phyloP scores from a whole-genome alignment of 2,888 invertebrate species.

The Oscheius onirici region DNA sequence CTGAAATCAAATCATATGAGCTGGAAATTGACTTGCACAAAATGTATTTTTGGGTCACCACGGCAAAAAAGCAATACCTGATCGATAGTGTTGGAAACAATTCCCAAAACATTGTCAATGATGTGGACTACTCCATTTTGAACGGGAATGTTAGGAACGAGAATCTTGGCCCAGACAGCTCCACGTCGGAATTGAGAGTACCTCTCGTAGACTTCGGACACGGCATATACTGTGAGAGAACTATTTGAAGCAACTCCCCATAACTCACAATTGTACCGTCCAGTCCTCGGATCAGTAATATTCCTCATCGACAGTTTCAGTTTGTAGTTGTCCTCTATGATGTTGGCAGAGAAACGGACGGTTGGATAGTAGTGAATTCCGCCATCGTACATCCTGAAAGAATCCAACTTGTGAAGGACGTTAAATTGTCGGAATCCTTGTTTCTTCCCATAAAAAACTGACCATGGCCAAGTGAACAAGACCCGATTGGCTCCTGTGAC shows the following conservation, averaged over 20 bases:
- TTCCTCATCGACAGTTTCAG: conserved; percentile 70
- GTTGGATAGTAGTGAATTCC: conserved; percentile 70
- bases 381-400: conserved; percentile 64
- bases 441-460: too few relatives aligned
- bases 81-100: conserved; percentile 71
- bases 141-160: conserved; percentile 72
- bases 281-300: conserved; percentile 71
- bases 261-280: conserved; percentile 65
- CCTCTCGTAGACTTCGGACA: conserved; percentile 71
- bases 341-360: conserved; percentile 68
- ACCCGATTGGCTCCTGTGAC: conserved; percentile 70
- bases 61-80: conserved; percentile 44
- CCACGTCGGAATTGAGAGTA: conserved; percentile 70
- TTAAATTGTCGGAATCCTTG: too few relatives aligned
- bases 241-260: not conserved
- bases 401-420: too few relatives aligned
- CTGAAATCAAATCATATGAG: conserved; percentile 34
- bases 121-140: conserved; percentile 72
- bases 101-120: conserved; percentile 71
- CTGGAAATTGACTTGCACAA: not conserved
- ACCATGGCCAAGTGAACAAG: conserved; percentile 71
- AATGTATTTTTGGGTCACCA: not conserved
- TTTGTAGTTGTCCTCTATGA: conserved; percentile 71
- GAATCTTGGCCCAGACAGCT: conserved; percentile 71
- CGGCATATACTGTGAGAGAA: conserved; percentile 69